phyloP scores from a whole-genome alignment of 1,140 invertebrate species.

The Lamellibrachia luymesi region DNA sequence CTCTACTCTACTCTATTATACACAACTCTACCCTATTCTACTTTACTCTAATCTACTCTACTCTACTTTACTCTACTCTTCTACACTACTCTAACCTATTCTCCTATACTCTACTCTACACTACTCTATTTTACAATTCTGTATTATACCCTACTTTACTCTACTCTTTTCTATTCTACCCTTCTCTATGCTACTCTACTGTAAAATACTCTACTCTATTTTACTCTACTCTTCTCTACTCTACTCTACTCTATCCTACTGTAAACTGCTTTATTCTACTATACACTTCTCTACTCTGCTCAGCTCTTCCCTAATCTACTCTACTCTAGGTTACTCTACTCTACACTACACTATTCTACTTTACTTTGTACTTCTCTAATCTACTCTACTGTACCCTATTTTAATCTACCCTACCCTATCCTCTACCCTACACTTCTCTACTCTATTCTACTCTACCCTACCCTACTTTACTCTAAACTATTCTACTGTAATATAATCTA shows the following conservation, averaged over 20 bases:
- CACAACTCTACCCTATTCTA: background rate
- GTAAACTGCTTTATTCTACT: too few species aligned
- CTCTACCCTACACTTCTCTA: conserved; percentile 10
- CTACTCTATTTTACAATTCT: background rate
- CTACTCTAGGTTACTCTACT: background rate
- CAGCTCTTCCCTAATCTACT: background rate
- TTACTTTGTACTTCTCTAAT: background rate
- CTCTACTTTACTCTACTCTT: conserved; percentile 14
- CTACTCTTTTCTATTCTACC: too few species aligned
- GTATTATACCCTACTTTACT: too few species aligned
- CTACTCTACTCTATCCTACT: too few species aligned
- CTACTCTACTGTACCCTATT: background rate
- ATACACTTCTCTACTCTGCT: conserved; percentile 11
- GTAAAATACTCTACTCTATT: too few species aligned
- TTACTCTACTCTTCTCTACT: background rate
- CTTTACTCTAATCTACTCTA: background rate
- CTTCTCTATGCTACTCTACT: too few species aligned
- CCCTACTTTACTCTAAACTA: background rate
- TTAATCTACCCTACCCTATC: too few species aligned
- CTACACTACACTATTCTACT: background rate
- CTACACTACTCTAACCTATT: background rate
- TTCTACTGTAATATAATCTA: background rate
- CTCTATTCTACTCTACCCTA: conserved; percentile 18
- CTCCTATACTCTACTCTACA: background rate
- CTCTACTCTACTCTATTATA: background rate